Percentiles rank a stretch among this genome's conserved stretches.
phyloP scores from a whole-genome alignment of 2,113 vertebrate species.

The Tenrec ecaudatus region DNA sequence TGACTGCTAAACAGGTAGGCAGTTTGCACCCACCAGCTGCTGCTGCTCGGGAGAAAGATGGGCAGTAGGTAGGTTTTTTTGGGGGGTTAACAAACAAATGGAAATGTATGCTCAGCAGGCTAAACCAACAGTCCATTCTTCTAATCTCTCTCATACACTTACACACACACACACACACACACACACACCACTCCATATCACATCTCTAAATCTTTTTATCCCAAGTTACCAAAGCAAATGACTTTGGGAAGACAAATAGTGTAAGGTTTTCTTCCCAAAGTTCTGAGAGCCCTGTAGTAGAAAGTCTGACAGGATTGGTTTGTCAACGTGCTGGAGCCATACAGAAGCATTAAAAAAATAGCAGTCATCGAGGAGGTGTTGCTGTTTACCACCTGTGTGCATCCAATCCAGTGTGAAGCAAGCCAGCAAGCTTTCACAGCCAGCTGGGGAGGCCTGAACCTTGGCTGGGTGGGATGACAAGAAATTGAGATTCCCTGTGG shows the following conservation, averaged over 20 bases:
- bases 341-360: not conserved
- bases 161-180: not conserved
- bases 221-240: not conserved
- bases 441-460: not conserved
- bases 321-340: not conserved
- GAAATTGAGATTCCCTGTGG: not conserved
- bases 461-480: rapidly evolving
- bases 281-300: not conserved
- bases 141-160: not conserved
- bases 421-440: not conserved
- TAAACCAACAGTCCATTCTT: not conserved
- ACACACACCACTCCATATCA: no score
- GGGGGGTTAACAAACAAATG: not conserved
- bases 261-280: not conserved
- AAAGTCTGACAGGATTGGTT: not conserved
- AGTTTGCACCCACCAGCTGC: not conserved
- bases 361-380: not conserved
- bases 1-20: not conserved
- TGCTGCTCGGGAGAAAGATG: not conserved
- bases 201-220: not conserved
- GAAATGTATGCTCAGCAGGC: not conserved
- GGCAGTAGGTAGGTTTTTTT: not conserved
- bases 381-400: not conserved
- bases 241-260: not conserved
- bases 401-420: not conserved